These are phyloP conservation scores for Vicugna pacos DNA, from an alignment of 2,113 vertebrate species.

Conservation along the genomic window DNA sequence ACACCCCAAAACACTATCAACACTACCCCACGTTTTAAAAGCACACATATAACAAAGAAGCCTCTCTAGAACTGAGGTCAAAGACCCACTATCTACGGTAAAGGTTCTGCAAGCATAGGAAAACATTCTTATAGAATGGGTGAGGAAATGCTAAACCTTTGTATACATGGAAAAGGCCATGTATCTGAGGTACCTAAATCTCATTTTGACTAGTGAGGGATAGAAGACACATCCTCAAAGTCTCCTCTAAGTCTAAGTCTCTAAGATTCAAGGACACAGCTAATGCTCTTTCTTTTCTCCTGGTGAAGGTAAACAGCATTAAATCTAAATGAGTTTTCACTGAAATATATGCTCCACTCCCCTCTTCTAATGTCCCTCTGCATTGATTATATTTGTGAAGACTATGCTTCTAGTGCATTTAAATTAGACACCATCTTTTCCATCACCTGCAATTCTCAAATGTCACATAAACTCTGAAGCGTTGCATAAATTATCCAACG, in stretches of 20 bases:
- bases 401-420: constrained; percentile 37
- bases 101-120: background rate
- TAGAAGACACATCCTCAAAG: background rate
- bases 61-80: constrained; percentile 28
- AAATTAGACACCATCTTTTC: constrained; percentile 54
- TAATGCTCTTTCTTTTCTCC: constrained; percentile 43
- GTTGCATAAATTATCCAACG: constrained; percentile 56
- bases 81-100: background rate
- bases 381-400: constrained; percentile 67
- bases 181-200: constrained; percentile 24
- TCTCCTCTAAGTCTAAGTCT: constrained; percentile 38
- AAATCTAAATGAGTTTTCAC: constrained; percentile 70
- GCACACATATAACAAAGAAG: background rate
- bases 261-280: constrained; percentile 60
- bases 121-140: background rate
- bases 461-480: constrained; percentile 49
- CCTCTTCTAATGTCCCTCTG: constrained; percentile 40
- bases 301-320: constrained; percentile 66
- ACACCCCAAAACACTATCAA: background rate
- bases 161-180: background rate
- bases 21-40: background rate
- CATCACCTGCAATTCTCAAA: constrained; percentile 4
- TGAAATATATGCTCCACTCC: constrained; percentile 34
- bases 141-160: constrained; percentile 16
- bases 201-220: constrained; percentile 49